Evolutionary conservation across 2,113 vertebrate genomes (phyloP).

Genomic region (Andinoacara biseriatus): DNA sequence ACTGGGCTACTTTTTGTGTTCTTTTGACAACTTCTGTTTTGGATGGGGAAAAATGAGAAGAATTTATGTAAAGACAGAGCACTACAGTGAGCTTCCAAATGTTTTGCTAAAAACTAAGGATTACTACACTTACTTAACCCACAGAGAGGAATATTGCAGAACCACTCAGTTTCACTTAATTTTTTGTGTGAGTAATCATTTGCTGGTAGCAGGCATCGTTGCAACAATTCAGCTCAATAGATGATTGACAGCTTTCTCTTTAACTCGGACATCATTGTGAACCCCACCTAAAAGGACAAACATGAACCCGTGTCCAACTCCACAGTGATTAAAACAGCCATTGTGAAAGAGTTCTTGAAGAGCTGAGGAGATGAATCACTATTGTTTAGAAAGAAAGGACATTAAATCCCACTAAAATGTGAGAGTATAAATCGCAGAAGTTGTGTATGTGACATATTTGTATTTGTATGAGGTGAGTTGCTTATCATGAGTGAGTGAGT

Average conservation of each 20-base stretch:
- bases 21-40: neutral
- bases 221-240: slow-evolving; percentile 3
- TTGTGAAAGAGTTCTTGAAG: slow-evolving; percentile 2
- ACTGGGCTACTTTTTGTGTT: neutral
- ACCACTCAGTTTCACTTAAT: neutral
- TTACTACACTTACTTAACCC: neutral
- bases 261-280: slow-evolving; percentile 19
- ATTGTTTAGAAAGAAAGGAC: neutral
- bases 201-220: slow-evolving; percentile 6
- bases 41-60: neutral
- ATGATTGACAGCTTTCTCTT: slow-evolving; percentile 33
- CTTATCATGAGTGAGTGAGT: neutral
- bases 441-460: accelerated
- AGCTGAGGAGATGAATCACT: neutral
- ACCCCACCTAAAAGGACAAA: slow-evolving; percentile 7
- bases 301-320: neutral
- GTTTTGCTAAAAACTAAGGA: neutral
- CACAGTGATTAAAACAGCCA: slow-evolving; percentile 10
- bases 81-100: neutral
- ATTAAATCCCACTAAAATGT: neutral
- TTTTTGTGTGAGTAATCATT: neutral
- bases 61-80: neutral
- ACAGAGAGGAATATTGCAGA: neutral
- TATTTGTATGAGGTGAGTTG: neutral
- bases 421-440: neutral